phyloP scores from a whole-genome alignment of 92 coral and sea anemone species.

The Porites divaricata region DNA sequence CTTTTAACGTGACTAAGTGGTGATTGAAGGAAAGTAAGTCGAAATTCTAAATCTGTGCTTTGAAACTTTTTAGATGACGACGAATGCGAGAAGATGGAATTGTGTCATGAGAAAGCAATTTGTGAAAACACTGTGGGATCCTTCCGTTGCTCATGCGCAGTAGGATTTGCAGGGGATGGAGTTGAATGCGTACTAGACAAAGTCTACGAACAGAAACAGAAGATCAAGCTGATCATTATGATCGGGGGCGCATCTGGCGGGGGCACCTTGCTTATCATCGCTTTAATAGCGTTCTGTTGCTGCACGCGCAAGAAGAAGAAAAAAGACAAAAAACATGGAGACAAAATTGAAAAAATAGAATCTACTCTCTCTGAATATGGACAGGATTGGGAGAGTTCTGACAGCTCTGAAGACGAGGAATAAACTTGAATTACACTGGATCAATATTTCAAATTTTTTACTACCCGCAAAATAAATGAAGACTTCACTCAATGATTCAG shows the following conservation, averaged over 20 bases:
- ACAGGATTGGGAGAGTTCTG: constrained; percentile 32
- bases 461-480: not conserved
- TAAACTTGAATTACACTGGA: not conserved
- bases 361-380: constrained; percentile 4
- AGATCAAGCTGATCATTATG: constrained; percentile 21
- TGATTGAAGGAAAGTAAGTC: not conserved
- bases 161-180: constrained; percentile 72
- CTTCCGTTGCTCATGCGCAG: constrained; percentile 47
- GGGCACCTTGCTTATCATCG: constrained; percentile 32
- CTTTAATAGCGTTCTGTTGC: constrained; percentile 29
- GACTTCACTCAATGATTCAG: not conserved
- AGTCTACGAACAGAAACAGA: constrained; percentile 40
- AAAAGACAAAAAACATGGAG: not conserved
- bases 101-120: constrained; percentile 51
- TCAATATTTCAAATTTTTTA: not conserved
- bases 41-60: not conserved
- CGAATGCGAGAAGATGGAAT: constrained; percentile 36
- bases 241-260: constrained; percentile 50
- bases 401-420: constrained; percentile 21
- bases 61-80: constrained; percentile 37
- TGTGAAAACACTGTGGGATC: constrained; percentile 58
- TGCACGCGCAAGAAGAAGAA: constrained; percentile 30
- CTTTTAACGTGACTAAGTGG: too few species aligned
- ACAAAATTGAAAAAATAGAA: not conserved
- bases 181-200: constrained; percentile 42